phyloP scores from a whole-genome alignment of 2,888 invertebrate genomes.

The Catocala sponsa region DNA sequence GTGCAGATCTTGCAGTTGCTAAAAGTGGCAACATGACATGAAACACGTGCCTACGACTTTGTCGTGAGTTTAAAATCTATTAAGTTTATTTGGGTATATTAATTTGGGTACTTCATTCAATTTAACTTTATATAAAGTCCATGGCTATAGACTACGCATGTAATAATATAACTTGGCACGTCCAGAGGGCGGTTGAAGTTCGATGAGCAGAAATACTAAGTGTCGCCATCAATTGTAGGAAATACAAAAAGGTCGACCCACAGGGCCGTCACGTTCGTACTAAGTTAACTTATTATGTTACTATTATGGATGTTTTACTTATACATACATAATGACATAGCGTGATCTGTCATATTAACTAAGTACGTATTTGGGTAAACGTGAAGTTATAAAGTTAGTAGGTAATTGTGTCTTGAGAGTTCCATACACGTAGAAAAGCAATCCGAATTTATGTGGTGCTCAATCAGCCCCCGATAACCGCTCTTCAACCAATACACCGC shows the following conservation, averaged over 20 bases:
- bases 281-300: constrained; percentile 25
- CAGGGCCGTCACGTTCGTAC: constrained; percentile 20
- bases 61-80: constrained; percentile 34
- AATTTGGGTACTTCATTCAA: too few species aligned
- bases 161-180: not conserved
- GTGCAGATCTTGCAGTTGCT: constrained; percentile 33
- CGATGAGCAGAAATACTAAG: constrained; percentile 17
- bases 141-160: not conserved
- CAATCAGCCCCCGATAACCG: constrained; percentile 71
- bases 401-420: constrained; percentile 35
- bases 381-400: constrained; percentile 18
- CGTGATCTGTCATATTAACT: constrained; percentile 7
- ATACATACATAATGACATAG: constrained; percentile 21
- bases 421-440: constrained; percentile 64
- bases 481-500: constrained; percentile 55
- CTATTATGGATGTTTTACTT: constrained; percentile 28
- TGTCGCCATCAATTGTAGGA: constrained; percentile 32
- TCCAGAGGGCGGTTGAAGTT: not conserved
- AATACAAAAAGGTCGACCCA: constrained; percentile 30
- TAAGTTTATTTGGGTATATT: constrained; percentile 32
- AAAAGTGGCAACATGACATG: constrained; percentile 38
- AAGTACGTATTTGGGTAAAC: constrained; percentile 10
- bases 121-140: too few species aligned
- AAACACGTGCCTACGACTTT: constrained; percentile 39
- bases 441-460: constrained; percentile 74